Base-by-base conservation (phyloP, 1,140 invertebrate genomes). In the Drosophila parabipectinata region DNA sequence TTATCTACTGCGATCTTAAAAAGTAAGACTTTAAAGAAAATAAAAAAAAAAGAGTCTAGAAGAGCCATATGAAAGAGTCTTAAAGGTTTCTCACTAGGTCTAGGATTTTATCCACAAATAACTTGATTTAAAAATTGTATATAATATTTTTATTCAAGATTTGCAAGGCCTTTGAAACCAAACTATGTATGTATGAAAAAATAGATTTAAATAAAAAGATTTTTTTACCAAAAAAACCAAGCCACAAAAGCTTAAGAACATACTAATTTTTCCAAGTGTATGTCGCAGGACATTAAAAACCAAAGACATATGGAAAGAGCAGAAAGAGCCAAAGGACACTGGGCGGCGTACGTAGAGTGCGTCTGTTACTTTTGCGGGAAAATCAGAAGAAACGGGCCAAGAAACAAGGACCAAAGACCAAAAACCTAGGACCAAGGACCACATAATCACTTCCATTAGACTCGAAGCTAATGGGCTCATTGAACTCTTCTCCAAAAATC, bases 401-500 rank as follows among this genome's bases (percentile, higher is more conserved):
- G 44, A 28, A 15, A n/a, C 48, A 32, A 47, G 53, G 47, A 59
- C 73, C 61, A 60, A 48, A 32, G 48, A 45, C 52, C 53, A 48
- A 48, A 39, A 28, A 15, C 15, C 41, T 30, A 41, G 54, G 51
- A 59, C 79, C 61, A 56, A 45, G 32, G 37, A 45, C 47, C 63
- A 75, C 74, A 88, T 87, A 87, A 88, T 87, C 79, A 79, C 61
- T 79, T 64, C 78, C 78, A 87, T 88, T 87, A 82, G 83, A 59
- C 71, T 87, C 79, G 72, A 75, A 54, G 66, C 60, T 77, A 37
- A 37, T 37, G 69, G 71, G 82, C 82, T 59, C 78, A 15, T 82
- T 87, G 78, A 81, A 82, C 79, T 76, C 77, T 34, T 26, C 53
- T 30, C 14, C 18, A 26, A 24, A 44, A 58, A 59, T 58, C 72